Evolutionary conservation across 1,140 invertebrate genomes (phyloP), one percentile per base, ranked within the genome.

Genomic region (Drosophila micromelanica): DNA sequence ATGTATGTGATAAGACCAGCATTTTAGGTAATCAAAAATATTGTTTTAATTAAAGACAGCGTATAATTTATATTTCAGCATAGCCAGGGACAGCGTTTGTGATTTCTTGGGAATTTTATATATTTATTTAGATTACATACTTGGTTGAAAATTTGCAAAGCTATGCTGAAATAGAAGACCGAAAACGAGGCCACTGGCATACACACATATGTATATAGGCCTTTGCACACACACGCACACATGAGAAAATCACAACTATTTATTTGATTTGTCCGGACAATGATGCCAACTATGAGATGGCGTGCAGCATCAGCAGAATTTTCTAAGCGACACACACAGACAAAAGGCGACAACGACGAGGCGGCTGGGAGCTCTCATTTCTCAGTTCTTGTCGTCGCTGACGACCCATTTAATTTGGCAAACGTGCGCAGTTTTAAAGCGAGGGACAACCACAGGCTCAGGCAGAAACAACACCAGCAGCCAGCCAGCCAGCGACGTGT

Each of bases 381-480:
- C 43, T 15, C 23, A 49, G 43, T 23, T 51, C 40, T 57, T 43
- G 60, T 57, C 42, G 73, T 37, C 79, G 61, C 62, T 78, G 78
- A 78, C 82, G 82, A 89, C 84, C 84, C 84, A 89, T 89, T 89
- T 89, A 89, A 89, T 89, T 89, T 89, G 84, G 84, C 85, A 89
- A 89, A 89, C 84, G 84, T 89, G 84, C 75, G 84, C 84, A 89
- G 85, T 89, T 89, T 89, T 89, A 70, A 76, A 89, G 84, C 78
- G 69, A 55, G 60, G 40, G 59, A 51, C 70, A 65, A 43, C 51
- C 43, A 65, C 72, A 73, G 49, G 13, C 49, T 15, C 45, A 30
- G 23, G 49, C 55, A 55, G 40, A 30, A 43, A 61, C 57, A 64
- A 56, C 57, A 45, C 61, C 42, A 43, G 37, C 67, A 67, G 52